phyloP scores from a whole-genome alignment of 1,140 invertebrate genomes.

The Sarcophaga bullata region DNA sequence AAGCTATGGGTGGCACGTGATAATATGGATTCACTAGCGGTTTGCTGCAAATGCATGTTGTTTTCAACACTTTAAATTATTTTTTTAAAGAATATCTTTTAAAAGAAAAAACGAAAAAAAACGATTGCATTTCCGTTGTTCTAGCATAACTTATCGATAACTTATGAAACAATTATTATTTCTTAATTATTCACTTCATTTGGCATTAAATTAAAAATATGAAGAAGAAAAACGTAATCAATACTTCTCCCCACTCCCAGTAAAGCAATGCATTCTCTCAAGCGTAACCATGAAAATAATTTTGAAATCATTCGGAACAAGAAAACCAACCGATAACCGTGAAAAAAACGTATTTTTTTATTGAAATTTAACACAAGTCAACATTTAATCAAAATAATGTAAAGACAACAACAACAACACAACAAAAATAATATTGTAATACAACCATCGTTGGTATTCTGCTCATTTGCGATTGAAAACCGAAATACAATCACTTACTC shows the following conservation, averaged over 20 bases:
- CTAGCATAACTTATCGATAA: too few relatives aligned
- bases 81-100: too few relatives aligned
- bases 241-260: neutral
- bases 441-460: neutral
- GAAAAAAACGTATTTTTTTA: conserved; percentile 1
- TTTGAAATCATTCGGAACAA: too few relatives aligned
- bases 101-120: too few relatives aligned
- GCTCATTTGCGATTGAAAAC: too few relatives aligned
- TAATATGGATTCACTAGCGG: too few relatives aligned
- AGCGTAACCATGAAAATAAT: neutral
- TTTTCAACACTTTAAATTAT: too few relatives aligned
- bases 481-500: too few relatives aligned
- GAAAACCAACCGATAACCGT: too few relatives aligned
- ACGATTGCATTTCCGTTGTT: too few relatives aligned
- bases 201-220: conserved; percentile 62
- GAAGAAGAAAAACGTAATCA: neutral
- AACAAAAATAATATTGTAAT: conserved; percentile 18
- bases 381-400: conserved; percentile 25
- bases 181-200: conserved; percentile 63
- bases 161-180: conserved; percentile 18
- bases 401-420: conserved; percentile 14
- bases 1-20: too few relatives aligned
- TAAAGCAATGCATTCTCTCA: neutral
- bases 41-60: too few relatives aligned
- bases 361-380: conserved; percentile 30